These are phyloP conservation scores for Sebastes taczanowskii DNA, from an alignment of 2,797 vertebrate species.

Conservation along the genomic window DNA sequence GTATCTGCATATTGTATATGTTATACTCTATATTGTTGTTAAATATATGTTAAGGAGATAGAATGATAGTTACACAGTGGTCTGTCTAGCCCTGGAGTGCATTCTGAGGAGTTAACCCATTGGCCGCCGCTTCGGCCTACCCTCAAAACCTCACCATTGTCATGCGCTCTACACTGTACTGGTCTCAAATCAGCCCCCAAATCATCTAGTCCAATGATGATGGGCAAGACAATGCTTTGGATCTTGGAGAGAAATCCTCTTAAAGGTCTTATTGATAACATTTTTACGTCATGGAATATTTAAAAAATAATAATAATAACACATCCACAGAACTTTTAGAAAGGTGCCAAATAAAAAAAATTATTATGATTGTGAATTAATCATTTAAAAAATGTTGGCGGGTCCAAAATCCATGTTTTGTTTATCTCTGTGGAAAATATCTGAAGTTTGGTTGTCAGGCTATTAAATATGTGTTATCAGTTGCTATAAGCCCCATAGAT, in stretches of 20 bases:
- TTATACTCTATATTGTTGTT: slow-evolving; percentile 78
- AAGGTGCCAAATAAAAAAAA: no score
- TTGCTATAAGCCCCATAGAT: no score
- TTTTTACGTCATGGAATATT: not conserved
- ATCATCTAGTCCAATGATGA: not conserved
- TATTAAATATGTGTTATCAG: no score
- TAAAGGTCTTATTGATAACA: not conserved
- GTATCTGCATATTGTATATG: slow-evolving; percentile 80
- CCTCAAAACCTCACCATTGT: slow-evolving; percentile 72
- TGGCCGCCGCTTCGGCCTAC: slow-evolving; percentile 62
- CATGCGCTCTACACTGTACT: slow-evolving; percentile 62
- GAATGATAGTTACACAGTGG: slow-evolving; percentile 86
- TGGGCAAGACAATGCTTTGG: not conserved
- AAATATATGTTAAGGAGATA: slow-evolving; percentile 80
- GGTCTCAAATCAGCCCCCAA: slow-evolving; percentile 60
- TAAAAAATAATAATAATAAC: no score
- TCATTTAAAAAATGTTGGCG: no score
- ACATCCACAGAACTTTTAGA: no score
- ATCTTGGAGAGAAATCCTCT: not conserved
- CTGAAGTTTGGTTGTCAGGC: no score
- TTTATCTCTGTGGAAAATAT: no score
- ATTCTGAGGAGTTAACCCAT: slow-evolving; percentile 81
- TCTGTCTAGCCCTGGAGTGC: slow-evolving; percentile 89
- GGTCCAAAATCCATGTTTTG: no score
- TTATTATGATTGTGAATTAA: no score